These are phyloP conservation scores for Phasianus colchicus DNA, from an alignment of 2,113 vertebrate genomes.

Conservation along the genomic window DNA sequence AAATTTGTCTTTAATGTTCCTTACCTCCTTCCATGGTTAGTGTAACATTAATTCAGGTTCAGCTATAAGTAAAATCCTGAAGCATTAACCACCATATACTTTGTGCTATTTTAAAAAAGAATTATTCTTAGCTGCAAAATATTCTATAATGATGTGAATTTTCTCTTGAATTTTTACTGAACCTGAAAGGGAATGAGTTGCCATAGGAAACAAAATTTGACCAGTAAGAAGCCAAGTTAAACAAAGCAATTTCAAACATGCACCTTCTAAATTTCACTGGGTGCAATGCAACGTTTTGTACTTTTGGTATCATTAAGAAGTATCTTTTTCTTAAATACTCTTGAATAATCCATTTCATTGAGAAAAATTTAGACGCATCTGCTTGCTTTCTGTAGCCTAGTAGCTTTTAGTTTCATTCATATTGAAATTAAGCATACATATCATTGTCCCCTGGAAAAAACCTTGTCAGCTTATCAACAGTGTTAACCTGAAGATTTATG, in stretches of 20 bases:
- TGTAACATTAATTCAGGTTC: constrained; percentile 22
- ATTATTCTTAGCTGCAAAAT: neutral
- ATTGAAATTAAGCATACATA: neutral
- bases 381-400: neutral
- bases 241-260: neutral
- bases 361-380: neutral
- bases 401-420: neutral
- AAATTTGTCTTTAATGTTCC: constrained; percentile 38
- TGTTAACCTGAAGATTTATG: neutral
- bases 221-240: neutral
- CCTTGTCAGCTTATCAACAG: neutral
- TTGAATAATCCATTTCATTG: neutral
- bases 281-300: neutral
- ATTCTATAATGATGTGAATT: neutral
- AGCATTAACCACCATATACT: neutral
- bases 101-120: neutral
- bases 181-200: neutral
- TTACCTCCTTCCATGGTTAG: neutral
- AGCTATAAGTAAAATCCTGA: neutral
- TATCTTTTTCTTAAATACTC: neutral
- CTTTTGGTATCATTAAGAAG: neutral
- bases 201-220: neutral
- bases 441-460: neutral
- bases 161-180: neutral
- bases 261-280: neutral